These are phyloP conservation scores for Netelia fuscicornis DNA, from an alignment of 2,888 invertebrate genomes.

Conservation along the genomic window DNA sequence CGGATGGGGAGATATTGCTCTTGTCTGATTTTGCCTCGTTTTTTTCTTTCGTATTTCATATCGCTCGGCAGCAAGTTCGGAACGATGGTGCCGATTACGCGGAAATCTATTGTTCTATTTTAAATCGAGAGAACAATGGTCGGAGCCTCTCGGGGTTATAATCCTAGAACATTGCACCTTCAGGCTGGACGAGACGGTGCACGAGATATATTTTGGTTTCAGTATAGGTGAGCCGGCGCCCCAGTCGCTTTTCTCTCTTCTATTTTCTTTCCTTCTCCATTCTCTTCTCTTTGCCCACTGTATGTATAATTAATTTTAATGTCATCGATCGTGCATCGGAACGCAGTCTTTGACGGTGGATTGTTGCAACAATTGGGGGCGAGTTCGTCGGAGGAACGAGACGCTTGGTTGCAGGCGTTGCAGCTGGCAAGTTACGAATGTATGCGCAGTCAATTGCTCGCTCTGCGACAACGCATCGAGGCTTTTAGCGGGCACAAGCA, in stretches of 20 bases:
- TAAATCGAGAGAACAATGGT: constrained; percentile 95
- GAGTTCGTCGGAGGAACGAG: constrained; percentile 92
- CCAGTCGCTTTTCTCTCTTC: too few relatives aligned
- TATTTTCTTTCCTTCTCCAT: not conserved
- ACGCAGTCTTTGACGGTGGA: constrained; percentile 93
- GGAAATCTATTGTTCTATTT: constrained; percentile 98
- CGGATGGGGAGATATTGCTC: not conserved
- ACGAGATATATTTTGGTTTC: constrained; percentile 92
- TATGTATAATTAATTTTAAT: constrained; percentile 1
- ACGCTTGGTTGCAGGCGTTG: constrained; percentile 94
- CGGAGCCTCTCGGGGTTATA: constrained; percentile 94
- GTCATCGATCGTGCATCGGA: not conserved
- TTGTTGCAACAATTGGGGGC: constrained; percentile 93
- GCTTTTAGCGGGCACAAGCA: constrained; percentile 88
- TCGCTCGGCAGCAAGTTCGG: constrained; percentile 88
- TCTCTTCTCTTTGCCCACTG: not conserved
- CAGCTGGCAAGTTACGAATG: constrained; percentile 94
- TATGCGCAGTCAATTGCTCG: constrained; percentile 90
- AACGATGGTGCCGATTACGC: constrained; percentile 95
- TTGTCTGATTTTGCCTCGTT: too few relatives aligned
- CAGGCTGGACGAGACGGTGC: constrained; percentile 83
- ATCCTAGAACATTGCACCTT: constrained; percentile 95
- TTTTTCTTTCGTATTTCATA: too few relatives aligned
- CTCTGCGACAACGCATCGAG: constrained; percentile 88
- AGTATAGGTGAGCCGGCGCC: constrained; percentile 88